A percentile compares a stretch with the other conserved stretches of the same genome.
Evolutionary conservation across 2,797 vertebrate species (phyloP).

Genomic region (Tinamus major): DNA sequence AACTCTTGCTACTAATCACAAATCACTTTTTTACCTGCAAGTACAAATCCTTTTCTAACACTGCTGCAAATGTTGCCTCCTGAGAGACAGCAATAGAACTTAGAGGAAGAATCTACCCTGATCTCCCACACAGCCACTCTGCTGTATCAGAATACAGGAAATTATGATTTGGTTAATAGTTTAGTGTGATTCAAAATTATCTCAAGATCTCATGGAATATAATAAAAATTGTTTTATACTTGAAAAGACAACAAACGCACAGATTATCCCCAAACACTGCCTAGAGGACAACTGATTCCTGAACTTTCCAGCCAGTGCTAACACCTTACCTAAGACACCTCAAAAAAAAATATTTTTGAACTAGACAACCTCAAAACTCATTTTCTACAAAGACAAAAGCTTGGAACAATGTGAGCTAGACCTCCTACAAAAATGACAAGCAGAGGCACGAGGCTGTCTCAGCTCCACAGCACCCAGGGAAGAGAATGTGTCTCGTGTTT

Average conservation of each 20-base stretch:
- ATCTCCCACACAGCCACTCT: neutral
- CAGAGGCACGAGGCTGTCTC: neutral
- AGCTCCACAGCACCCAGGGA: neutral
- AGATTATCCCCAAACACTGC: neutral
- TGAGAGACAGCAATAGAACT: neutral
- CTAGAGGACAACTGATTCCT: neutral
- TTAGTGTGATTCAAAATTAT: neutral
- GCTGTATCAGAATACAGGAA: neutral
- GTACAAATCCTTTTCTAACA: neutral
- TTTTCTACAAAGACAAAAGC: neutral
- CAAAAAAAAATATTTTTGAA: neutral
- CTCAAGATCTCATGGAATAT: neutral
- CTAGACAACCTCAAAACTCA: neutral
- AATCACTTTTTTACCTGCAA: neutral
- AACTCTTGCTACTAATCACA: neutral
- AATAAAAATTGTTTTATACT: neutral
- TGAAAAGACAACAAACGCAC: neutral
- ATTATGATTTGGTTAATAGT: neutral
- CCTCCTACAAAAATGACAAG: rapidly evolving
- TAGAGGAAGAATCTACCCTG: neutral
- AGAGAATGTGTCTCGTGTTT: neutral
- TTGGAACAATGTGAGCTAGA: neutral
- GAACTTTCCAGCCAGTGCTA: neutral
- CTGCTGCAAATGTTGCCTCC: neutral
- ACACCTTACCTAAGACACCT: neutral